phyloP scores from a whole-genome alignment of 1,140 invertebrate genomes.

The Sweltsa coloradensis region DNA sequence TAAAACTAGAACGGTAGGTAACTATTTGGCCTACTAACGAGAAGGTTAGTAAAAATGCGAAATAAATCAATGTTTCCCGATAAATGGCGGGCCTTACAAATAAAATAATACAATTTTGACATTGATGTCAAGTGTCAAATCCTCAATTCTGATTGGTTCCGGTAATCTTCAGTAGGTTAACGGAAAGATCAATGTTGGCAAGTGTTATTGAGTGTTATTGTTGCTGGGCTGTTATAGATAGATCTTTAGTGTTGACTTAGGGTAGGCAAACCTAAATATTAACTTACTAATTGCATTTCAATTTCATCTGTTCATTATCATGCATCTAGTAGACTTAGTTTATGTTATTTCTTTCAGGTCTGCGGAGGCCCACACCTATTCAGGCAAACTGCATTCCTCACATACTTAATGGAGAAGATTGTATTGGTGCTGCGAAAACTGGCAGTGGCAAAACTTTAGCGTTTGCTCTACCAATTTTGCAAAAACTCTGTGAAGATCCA shows the following conservation, averaged over 20 bases:
- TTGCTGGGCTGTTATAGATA: background rate
- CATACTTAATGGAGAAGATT: slow-evolving; percentile 73
- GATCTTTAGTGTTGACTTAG: background rate
- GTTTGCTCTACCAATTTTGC: slow-evolving; percentile 90
- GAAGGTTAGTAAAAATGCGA: too few species aligned
- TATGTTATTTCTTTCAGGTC: slow-evolving; percentile 39
- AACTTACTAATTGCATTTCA: background rate
- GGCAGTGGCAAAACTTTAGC: slow-evolving; percentile 97
- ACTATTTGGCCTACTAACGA: too few species aligned
- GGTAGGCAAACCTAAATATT: background rate
- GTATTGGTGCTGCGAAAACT: slow-evolving; percentile 92
- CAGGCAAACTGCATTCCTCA: slow-evolving; percentile 69
- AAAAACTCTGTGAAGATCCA: slow-evolving; percentile 81
- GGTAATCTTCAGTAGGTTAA: too few species aligned
- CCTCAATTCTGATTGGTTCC: too few species aligned
- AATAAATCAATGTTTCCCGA: too few species aligned
- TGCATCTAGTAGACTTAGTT: background rate
- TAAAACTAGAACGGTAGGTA: too few species aligned
- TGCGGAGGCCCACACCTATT: slow-evolving; percentile 73
- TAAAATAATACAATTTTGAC: too few species aligned
- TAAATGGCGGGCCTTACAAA: too few species aligned
- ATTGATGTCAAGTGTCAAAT: too few species aligned
- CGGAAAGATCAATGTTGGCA: background rate
- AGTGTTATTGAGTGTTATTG: background rate
- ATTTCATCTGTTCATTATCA: background rate